Evolutionary conservation across 2,113 vertebrate species (phyloP).

Genomic region (Eira barbara): DNA sequence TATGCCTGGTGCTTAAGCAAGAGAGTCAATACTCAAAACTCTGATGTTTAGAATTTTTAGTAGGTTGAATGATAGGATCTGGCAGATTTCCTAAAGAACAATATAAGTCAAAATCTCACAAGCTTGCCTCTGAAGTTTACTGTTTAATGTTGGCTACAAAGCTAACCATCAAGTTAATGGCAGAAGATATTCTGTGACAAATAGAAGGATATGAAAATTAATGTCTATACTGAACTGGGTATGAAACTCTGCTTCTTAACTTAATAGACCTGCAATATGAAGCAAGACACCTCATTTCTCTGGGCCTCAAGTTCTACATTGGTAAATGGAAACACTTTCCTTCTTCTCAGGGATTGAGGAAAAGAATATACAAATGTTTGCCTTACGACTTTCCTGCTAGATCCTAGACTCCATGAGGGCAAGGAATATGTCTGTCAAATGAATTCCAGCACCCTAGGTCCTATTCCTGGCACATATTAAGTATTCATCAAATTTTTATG

Average conservation of each 20-base stretch:
- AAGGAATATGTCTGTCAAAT: not conserved
- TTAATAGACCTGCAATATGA: not conserved
- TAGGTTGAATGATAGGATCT: not conserved
- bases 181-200: not conserved
- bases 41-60: not conserved
- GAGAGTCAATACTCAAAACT: not conserved
- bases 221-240: not conserved
- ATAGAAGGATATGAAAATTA: not conserved
- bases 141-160: constrained; percentile 30
- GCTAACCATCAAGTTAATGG: not conserved
- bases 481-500: not conserved
- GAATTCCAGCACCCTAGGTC: not conserved
- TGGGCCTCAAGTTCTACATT: not conserved
- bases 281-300: not conserved
- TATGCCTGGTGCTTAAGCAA: not conserved
- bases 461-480: not conserved
- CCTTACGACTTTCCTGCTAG: not conserved
- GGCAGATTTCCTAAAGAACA: constrained; percentile 20
- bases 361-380: not conserved
- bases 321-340: not conserved
- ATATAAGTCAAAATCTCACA: constrained; percentile 21
- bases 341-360: not conserved
- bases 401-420: not conserved
- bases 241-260: not conserved
- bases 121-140: not conserved